These are phyloP conservation scores for Dunckerocampus dactyliophorus DNA, from an alignment of 2,113 vertebrate genomes.

Conservation along the genomic window DNA sequence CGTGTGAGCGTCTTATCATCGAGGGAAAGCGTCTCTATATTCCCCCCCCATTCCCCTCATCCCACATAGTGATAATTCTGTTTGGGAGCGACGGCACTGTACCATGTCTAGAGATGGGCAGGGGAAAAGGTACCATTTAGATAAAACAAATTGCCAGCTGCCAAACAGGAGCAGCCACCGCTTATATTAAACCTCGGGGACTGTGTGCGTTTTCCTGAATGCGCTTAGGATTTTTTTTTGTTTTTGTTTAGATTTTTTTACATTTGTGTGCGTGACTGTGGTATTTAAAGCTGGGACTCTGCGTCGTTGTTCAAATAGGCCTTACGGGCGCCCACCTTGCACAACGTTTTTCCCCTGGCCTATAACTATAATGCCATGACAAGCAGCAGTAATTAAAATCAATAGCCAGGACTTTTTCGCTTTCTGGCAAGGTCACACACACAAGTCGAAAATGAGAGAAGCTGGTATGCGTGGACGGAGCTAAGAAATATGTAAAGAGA, in stretches of 20 bases:
- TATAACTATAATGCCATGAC: conserved; percentile 81
- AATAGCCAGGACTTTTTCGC: conserved; percentile 85
- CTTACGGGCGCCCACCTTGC: conserved; percentile 44
- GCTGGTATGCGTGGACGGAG: conserved; percentile 74
- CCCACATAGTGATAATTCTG: conserved; percentile 68
- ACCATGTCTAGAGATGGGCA: conserved; percentile 66
- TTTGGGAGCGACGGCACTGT: conserved; percentile 64
- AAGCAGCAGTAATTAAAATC: conserved; percentile 95
- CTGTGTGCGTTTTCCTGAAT: conserved; percentile 37
- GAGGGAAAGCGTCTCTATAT: conserved; percentile 31
- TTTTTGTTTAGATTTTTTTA: conserved; percentile 32
- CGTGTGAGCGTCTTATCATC: conserved; percentile 49
- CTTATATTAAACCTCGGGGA: conserved; percentile 58
- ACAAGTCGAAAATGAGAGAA: conserved; percentile 35
- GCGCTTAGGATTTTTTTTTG: conserved; percentile 27
- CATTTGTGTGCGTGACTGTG: conserved; percentile 30
- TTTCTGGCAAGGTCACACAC: conserved; percentile 87
- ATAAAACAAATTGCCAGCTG: conserved; percentile 77
- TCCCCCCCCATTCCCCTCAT: conserved; percentile 17
- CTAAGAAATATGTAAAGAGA: conserved; percentile 67
- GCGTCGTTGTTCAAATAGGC: conserved; percentile 7
- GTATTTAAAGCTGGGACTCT: conserved; percentile 17
- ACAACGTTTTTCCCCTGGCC: conserved; percentile 78
- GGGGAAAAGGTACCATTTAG: conserved; percentile 69
- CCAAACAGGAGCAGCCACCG: conserved; percentile 58